A percentile compares a stretch with the other conserved stretches of the same genome.
Evolutionary conservation across 2,113 vertebrate genomes (phyloP).

Genomic region (Saimiri boliviensis): DNA sequence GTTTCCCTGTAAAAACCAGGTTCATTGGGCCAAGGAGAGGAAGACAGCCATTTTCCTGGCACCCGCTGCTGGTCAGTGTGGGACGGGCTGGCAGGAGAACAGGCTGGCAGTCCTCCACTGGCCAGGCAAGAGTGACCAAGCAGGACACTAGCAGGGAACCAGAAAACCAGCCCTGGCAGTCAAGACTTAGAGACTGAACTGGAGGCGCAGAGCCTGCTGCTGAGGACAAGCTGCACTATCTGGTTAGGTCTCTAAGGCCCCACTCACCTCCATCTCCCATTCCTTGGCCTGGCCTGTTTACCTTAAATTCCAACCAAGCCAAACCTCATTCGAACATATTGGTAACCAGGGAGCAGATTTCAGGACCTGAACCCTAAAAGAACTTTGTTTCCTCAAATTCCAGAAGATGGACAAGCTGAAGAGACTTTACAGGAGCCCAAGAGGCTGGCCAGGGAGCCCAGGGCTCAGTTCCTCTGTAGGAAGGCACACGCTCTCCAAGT

Average conservation of each 20-base stretch:
- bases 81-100: background rate
- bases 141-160: background rate
- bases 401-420: background rate
- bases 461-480: background rate
- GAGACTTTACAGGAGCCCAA: background rate
- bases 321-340: background rate
- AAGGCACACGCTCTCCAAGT: background rate
- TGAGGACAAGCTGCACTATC: background rate
- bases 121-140: background rate
- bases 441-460: background rate
- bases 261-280: background rate
- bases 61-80: background rate
- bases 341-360: background rate
- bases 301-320: background rate
- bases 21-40: background rate
- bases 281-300: background rate
- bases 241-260: background rate
- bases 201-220: background rate
- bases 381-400: background rate
- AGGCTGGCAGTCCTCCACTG: background rate
- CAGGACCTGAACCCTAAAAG: background rate
- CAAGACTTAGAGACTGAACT: background rate
- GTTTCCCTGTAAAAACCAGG: background rate
- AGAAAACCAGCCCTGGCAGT: background rate
- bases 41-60: background rate